phyloP scores from a whole-genome alignment of 30 jellyfish, hydroid and myxozoan species.

The Nemopilema nomurai region DNA sequence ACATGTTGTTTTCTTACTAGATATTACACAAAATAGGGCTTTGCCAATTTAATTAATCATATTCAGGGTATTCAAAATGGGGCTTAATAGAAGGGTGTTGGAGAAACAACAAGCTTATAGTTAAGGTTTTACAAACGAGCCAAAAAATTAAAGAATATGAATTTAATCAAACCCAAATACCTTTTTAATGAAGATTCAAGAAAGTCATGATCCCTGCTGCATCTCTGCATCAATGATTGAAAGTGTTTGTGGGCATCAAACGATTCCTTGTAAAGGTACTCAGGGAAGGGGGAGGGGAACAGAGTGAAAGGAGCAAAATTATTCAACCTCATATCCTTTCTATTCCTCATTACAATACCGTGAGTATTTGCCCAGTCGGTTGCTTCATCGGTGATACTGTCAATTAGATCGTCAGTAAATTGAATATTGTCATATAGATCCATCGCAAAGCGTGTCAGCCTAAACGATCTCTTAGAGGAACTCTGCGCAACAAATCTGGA shows the following conservation, averaged over 20 bases:
- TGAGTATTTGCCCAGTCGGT: constrained; percentile 90
- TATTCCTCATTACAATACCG: constrained; percentile 83
- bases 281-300: constrained; percentile 97
- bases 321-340: constrained; percentile 23
- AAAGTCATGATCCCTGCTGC: constrained; percentile 83
- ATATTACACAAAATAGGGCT: no score
- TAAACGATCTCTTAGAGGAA: background rate
- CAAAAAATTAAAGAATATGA: no score
- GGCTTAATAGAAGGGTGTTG: no score
- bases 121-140: no score
- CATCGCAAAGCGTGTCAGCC: constrained; percentile 25
- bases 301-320: constrained; percentile 85
- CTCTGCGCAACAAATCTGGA: background rate
- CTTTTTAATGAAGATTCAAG: constrained; percentile 71
- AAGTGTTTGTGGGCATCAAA: constrained; percentile 78
- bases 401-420: constrained; percentile 12
- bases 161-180: constrained; percentile 22
- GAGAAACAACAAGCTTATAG: no score
- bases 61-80: no score
- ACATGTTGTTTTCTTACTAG: no score
- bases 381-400: constrained; percentile 63
- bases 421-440: constrained; percentile 40
- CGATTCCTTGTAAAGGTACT: constrained; percentile 80
- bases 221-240: constrained; percentile 77
- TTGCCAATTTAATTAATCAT: no score